phyloP scores from a whole-genome alignment of 92 coral and sea anemone genomes.

The Meandrina meandrites region DNA sequence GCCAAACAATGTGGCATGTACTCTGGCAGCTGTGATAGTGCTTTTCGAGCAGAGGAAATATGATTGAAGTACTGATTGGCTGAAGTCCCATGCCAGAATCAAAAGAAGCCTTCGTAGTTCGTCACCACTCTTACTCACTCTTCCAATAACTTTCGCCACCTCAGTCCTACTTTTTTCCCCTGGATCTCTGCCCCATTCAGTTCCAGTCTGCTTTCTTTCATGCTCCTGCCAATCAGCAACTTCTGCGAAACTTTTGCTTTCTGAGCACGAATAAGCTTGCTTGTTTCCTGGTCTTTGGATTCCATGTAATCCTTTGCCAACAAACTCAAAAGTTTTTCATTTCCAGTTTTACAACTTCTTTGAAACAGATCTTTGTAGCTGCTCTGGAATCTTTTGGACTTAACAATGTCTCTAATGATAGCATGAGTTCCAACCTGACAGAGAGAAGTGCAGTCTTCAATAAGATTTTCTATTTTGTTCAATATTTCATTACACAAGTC shows the following conservation, averaged over 20 bases:
- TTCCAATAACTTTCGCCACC: slow-evolving; percentile 34
- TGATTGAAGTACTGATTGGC: slow-evolving; percentile 29
- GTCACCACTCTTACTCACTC: slow-evolving; percentile 20
- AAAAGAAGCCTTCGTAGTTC: slow-evolving; percentile 51
- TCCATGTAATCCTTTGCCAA: slow-evolving; percentile 37
- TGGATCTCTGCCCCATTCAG: slow-evolving; percentile 24
- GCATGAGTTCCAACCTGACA: background rate
- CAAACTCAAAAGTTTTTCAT: background rate
- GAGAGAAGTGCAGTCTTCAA: background rate
- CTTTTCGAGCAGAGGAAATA: slow-evolving; percentile 48
- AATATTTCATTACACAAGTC: background rate
- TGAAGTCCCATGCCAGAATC: slow-evolving; percentile 43
- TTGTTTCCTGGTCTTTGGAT: slow-evolving; percentile 26
- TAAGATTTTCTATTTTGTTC: background rate
- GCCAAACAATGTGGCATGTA: slow-evolving; percentile 52
- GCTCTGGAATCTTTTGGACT: background rate
- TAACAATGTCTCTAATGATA: background rate
- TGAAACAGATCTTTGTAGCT: background rate
- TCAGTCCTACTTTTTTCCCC: slow-evolving; percentile 25
- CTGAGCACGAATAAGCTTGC: slow-evolving; percentile 18
- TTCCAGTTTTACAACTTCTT: background rate
- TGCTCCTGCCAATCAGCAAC: slow-evolving; percentile 38
- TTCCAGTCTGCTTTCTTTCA: slow-evolving; percentile 19
- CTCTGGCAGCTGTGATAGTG: slow-evolving; percentile 38
- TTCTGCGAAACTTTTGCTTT: slow-evolving; percentile 20